These are phyloP conservation scores for Bacillus rossius DNA, from an alignment of 1,140 invertebrate species.

Conservation along the genomic window DNA sequence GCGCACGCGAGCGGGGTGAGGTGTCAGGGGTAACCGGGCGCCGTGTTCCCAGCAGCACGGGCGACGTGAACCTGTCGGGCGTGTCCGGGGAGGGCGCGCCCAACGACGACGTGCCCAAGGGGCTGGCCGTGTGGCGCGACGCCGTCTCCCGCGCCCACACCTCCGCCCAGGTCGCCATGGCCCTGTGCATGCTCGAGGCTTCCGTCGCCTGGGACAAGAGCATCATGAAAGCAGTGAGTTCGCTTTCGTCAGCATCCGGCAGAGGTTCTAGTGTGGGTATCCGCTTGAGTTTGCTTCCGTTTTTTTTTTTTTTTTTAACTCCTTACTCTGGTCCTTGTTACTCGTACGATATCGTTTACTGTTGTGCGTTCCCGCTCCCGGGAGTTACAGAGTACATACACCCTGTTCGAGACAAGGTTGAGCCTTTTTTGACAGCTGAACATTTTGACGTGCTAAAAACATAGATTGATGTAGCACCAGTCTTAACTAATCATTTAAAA, in stretches of 20 bases:
- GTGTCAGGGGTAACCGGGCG: too few relatives aligned
- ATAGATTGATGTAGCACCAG: too few relatives aligned
- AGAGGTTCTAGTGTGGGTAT: conserved; percentile 23
- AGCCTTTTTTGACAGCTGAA: too few relatives aligned
- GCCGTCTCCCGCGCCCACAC: conserved; percentile 75
- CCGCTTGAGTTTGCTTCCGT: conserved; percentile 13
- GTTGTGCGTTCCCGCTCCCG: too few relatives aligned
- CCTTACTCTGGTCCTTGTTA: not conserved
- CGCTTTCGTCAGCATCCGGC: conserved; percentile 12
- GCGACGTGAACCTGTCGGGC: conserved; percentile 49
- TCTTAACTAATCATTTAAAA: too few relatives aligned
- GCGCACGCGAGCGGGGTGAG: too few relatives aligned
- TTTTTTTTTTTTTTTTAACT: conserved; percentile 14
- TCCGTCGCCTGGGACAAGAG: conserved; percentile 97
- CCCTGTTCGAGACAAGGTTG: too few relatives aligned
- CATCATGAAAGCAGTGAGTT: conserved; percentile 96
- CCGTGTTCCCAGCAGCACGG: too few relatives aligned
- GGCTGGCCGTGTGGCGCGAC: conserved; percentile 82
- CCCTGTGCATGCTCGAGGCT: conserved; percentile 81
- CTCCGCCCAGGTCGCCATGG: conserved; percentile 86
- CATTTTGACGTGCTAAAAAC: too few relatives aligned
- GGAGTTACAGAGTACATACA: too few relatives aligned
- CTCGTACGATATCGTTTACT: too few relatives aligned
- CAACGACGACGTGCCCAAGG: conserved; percentile 50
- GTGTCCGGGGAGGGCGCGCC: conserved; percentile 45